Conservation (phyloP, 2,113 vertebrate genomes). For the Gavia stellata region DNA sequence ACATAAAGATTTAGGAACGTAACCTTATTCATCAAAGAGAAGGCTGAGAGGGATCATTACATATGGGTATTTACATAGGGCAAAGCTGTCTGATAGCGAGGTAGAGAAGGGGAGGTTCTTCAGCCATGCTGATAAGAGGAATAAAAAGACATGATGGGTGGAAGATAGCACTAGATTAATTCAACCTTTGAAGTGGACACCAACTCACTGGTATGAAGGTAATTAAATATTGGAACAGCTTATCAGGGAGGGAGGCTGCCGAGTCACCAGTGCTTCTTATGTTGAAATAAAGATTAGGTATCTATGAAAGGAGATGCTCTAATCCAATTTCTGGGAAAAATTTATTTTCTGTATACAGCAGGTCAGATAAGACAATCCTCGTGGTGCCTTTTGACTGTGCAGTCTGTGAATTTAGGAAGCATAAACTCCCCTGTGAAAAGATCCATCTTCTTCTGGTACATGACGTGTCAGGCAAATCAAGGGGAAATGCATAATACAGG, state of each 20-base stretch:
- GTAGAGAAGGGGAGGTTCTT: neutral
- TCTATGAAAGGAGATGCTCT: neutral
- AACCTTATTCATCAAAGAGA: neutral
- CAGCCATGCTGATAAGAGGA: neutral
- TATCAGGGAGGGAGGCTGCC: slow-evolving; percentile 16
- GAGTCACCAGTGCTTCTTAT: neutral
- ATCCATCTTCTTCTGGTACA: neutral
- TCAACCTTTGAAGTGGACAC: slow-evolving; percentile 31
- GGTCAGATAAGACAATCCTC: neutral
- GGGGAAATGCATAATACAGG: neutral
- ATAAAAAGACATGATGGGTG: neutral
- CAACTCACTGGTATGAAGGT: neutral
- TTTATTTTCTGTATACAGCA: neutral
- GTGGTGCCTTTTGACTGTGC: neutral
- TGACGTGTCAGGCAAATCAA: neutral
- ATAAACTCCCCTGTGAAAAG: neutral
- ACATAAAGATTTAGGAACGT: neutral
- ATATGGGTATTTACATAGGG: neutral
- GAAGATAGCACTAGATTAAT: slow-evolving; percentile 4
- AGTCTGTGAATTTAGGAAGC: slow-evolving; percentile 12
- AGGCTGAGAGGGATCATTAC: neutral
- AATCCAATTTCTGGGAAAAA: slow-evolving; percentile 16
- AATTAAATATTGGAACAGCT: slow-evolving; percentile 45
- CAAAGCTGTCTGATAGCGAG: neutral
- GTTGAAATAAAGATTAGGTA: slow-evolving; percentile 37